Evolutionary conservation across 2,888 invertebrate species (phyloP).

Genomic region (Eilema sororculum): DNA sequence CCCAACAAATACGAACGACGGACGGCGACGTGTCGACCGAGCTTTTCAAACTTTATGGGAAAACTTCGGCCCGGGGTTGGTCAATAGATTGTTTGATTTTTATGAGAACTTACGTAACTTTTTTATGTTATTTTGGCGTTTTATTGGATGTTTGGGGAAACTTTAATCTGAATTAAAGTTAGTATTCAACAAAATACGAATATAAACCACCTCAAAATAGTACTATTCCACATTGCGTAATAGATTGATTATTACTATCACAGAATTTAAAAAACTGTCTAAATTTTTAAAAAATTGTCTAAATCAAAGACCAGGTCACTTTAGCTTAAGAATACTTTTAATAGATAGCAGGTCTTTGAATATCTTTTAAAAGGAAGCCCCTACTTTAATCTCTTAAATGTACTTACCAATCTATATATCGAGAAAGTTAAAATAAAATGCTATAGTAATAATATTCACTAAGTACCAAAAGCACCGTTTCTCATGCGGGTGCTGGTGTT

Average conservation of each 20-base stretch:
- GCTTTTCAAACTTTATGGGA: constrained; percentile 83
- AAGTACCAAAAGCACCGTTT: neutral
- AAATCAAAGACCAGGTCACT: no score
- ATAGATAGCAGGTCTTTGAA: neutral
- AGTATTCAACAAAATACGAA: neutral
- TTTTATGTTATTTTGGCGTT: constrained; percentile 28
- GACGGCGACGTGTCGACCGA: constrained; percentile 65
- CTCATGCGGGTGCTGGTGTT: constrained; percentile 1
- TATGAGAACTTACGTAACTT: constrained; percentile 50
- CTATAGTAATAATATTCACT: neutral
- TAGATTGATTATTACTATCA: neutral
- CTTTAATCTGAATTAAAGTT: neutral
- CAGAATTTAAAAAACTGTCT: neutral
- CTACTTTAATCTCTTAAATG: neutral
- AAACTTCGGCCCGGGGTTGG: constrained; percentile 69
- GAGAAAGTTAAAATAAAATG: neutral
- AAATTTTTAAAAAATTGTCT: no score
- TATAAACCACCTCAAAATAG: neutral
- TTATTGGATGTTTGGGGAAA: neutral
- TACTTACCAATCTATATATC: neutral
- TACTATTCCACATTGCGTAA: neutral
- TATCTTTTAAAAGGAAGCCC: neutral
- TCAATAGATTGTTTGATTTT: constrained; percentile 70
- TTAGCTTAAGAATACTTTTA: no score
- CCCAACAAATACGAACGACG: constrained; percentile 69